Conservation (phyloP, 2,888 invertebrate species). For the Catocala nupta region DNA sequence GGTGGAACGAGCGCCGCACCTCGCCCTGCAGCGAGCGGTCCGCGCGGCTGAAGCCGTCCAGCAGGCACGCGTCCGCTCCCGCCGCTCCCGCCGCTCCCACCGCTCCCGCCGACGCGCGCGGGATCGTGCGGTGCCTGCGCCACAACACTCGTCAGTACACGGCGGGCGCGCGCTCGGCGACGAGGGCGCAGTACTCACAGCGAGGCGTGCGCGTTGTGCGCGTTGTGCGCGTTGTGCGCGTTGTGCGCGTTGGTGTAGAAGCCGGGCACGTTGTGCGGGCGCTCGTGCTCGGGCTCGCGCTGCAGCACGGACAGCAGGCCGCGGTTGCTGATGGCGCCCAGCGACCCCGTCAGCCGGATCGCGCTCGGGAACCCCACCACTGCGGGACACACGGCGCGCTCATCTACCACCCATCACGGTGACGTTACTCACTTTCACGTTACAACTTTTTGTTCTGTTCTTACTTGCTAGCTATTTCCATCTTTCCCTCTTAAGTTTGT, state of each 20-base stretch:
- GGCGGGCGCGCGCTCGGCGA: slow-evolving; percentile 57
- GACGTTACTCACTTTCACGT: no score
- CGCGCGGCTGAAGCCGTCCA: slow-evolving; percentile 69
- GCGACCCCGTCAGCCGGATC: slow-evolving; percentile 79
- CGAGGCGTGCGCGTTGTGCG: slow-evolving; percentile 63
- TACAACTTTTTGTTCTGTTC: no score
- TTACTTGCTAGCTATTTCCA: no score
- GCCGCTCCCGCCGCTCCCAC: slow-evolving; percentile 76
- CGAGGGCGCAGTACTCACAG: slow-evolving; percentile 67
- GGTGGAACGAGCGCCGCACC: slow-evolving; percentile 83
- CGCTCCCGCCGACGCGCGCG: slow-evolving; percentile 76
- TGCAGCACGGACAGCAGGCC: slow-evolving; percentile 68
- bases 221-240: slow-evolving; percentile 63
- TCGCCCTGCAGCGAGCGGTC: slow-evolving; percentile 70
- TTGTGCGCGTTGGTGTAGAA: slow-evolving; percentile 72
- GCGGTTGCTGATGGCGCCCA: slow-evolving; percentile 81
- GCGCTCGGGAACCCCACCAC: slow-evolving; percentile 72
- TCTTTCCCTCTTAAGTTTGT: no score
- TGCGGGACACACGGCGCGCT: slow-evolving; percentile 23
- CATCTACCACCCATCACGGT: no score
- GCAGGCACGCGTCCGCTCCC: slow-evolving; percentile 65
- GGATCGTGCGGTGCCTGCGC: slow-evolving; percentile 81
- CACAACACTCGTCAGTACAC: no score
- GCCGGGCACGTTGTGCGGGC: slow-evolving; percentile 81
- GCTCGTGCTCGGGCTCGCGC: slow-evolving; percentile 77